Evolutionary conservation across 2,888 invertebrate species (phyloP).

Genomic region (Ptilodon capucinus): DNA sequence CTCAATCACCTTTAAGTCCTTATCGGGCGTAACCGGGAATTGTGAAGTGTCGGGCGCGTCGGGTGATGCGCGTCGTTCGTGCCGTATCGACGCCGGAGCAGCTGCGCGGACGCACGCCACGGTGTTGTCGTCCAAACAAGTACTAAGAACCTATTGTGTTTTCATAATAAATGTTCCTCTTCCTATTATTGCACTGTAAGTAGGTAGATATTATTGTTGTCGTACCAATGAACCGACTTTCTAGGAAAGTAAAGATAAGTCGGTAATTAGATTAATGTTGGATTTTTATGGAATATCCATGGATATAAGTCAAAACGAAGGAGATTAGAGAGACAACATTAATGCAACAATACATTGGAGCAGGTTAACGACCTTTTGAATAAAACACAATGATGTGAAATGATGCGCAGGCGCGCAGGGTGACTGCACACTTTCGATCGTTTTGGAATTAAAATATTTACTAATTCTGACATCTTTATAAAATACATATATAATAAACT

Average conservation of each 20-base stretch:
- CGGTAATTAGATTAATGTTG: too few species aligned
- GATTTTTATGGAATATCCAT: too few species aligned
- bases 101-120: slow-evolving; percentile 15
- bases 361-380: slow-evolving; percentile 36
- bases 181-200: background rate
- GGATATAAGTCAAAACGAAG: too few species aligned
- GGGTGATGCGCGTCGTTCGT: slow-evolving; percentile 25
- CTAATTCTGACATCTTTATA: too few species aligned
- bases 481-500: too few species aligned
- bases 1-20: background rate
- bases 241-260: too few species aligned
- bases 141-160: background rate
- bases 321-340: slow-evolving; percentile 35
- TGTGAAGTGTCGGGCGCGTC: slow-evolving; percentile 21
- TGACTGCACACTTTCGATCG: background rate
- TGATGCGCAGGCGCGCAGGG: slow-evolving; percentile 25
- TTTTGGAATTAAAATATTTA: background rate
- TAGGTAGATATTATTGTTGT: too few species aligned
- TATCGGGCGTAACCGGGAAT: slow-evolving; percentile 22
- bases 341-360: slow-evolving; percentile 31
- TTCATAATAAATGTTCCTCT: background rate
- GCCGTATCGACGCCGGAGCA: slow-evolving; percentile 37
- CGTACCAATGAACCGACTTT: too few species aligned
- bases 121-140: background rate
- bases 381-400: slow-evolving; percentile 36